These are phyloP conservation scores for Zaprionus davidi DNA, from an alignment of 1,140 invertebrate species.

Conservation along the genomic window DNA sequence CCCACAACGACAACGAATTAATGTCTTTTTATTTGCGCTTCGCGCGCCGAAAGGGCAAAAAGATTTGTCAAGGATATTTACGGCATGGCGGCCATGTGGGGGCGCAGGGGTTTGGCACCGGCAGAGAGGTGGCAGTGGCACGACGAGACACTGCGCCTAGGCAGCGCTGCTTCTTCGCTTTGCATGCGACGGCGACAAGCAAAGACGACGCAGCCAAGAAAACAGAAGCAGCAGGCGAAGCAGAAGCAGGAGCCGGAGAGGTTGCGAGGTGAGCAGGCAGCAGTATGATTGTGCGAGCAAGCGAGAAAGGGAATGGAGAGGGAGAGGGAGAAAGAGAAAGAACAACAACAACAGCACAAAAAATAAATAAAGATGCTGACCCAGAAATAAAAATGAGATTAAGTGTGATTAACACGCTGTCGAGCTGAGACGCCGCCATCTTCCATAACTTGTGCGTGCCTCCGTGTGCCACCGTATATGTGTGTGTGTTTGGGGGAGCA, in stretches of 20 bases:
- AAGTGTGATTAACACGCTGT: slow-evolving; percentile 83
- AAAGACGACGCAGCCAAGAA: slow-evolving; percentile 6
- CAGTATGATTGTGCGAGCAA: neutral
- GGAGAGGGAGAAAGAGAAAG: neutral
- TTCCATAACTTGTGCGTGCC: slow-evolving; percentile 48
- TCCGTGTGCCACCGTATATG: neutral
- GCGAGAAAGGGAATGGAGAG: neutral
- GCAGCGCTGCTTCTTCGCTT: slow-evolving; percentile 33
- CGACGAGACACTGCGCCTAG: slow-evolving; percentile 49
- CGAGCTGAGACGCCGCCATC: slow-evolving; percentile 62
- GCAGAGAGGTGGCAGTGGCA: neutral
- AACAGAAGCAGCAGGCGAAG: neutral
- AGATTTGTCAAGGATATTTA: slow-evolving; percentile 83
- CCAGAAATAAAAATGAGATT: slow-evolving; percentile 84
- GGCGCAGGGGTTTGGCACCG: neutral
- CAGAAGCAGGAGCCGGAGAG: slow-evolving; percentile 6
- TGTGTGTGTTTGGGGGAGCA: neutral
- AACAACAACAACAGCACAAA: slow-evolving; percentile 9
- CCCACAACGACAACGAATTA: slow-evolving; percentile 75
- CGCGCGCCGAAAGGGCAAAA: slow-evolving; percentile 79
- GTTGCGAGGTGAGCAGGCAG: slow-evolving; percentile 2
- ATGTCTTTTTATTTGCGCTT: slow-evolving; percentile 82
- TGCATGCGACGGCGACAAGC: slow-evolving; percentile 52
- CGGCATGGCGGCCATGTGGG: slow-evolving; percentile 48
- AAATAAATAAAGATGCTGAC: slow-evolving; percentile 81